These are phyloP conservation scores for Coracias cyanogaster DNA, from an alignment of 2,797 vertebrate genomes.

Conservation along the genomic window DNA sequence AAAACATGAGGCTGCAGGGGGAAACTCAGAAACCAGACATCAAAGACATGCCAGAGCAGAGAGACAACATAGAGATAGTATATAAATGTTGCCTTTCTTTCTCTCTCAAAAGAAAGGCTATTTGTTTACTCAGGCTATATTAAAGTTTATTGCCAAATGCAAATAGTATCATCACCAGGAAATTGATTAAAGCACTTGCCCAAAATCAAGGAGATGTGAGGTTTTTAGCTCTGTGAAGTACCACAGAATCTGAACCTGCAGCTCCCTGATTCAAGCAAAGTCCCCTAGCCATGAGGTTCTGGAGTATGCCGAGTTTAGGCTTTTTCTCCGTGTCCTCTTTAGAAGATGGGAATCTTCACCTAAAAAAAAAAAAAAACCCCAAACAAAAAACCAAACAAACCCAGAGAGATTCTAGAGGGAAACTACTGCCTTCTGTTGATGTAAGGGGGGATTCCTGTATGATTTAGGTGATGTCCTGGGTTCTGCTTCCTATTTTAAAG, in stretches of 20 bases:
- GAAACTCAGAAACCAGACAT: neutral
- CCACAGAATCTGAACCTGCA: neutral
- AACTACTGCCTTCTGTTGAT: neutral
- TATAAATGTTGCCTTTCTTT: neutral
- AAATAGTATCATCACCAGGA: neutral
- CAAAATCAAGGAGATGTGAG: fast-evolving
- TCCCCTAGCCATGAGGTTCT: neutral
- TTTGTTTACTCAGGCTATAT: neutral
- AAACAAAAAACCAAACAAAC: no score
- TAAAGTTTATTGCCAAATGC: neutral
- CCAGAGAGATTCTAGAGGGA: neutral
- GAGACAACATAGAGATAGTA: neutral
- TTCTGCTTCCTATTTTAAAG: neutral
- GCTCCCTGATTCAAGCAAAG: neutral
- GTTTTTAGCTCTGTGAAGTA: neutral
- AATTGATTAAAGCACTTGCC: neutral
- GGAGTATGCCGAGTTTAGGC: neutral
- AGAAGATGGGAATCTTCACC: neutral
- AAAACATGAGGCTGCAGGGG: neutral
- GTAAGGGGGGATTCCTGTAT: neutral
- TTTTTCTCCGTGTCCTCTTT: neutral
- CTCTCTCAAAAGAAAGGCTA: neutral
- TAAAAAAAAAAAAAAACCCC: no score
- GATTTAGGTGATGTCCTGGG: neutral
- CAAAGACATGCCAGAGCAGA: neutral